Percentiles rank a stretch among this genome's conserved stretches.
These are phyloP conservation scores for Rhombomys opimus DNA, from an alignment of 2,113 vertebrate genomes.

Conservation along the genomic window DNA sequence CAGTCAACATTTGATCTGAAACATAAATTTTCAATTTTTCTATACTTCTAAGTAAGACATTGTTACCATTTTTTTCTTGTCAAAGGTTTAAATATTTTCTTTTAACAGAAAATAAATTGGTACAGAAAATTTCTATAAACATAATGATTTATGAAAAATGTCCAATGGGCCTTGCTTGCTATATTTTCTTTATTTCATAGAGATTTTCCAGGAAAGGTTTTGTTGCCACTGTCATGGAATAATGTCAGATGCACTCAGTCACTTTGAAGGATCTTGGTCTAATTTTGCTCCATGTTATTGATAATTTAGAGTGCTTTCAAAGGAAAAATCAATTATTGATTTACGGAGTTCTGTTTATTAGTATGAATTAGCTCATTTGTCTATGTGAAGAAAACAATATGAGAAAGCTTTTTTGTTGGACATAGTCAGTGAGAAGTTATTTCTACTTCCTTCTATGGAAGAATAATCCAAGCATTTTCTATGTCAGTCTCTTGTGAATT, in stretches of 20 bases:
- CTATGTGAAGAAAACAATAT: neutral
- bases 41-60: conserved; percentile 35
- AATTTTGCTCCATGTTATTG: conserved; percentile 39
- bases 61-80: conserved; percentile 19
- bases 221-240: conserved; percentile 39
- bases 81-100: conserved; percentile 54
- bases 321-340: conserved; percentile 40
- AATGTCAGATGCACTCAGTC: conserved; percentile 34
- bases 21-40: conserved; percentile 16
- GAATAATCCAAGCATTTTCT: neutral
- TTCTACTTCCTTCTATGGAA: neutral
- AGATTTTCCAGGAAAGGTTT: conserved; percentile 49
- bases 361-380: conserved; percentile 43
- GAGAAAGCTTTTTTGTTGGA: neutral
- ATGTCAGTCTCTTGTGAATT: neutral
- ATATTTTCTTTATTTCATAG: conserved; percentile 43
- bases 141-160: conserved; percentile 40
- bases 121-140: conserved; percentile 64
- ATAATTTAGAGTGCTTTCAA: conserved; percentile 60
- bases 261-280: conserved; percentile 56
- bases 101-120: conserved; percentile 54
- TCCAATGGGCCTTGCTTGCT: neutral
- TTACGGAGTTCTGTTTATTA: conserved; percentile 57
- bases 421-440: neutral
- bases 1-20: neutral